These are phyloP conservation scores for Vespertilio murinus DNA, from an alignment of 2,797 vertebrate genomes.

Conservation along the genomic window DNA sequence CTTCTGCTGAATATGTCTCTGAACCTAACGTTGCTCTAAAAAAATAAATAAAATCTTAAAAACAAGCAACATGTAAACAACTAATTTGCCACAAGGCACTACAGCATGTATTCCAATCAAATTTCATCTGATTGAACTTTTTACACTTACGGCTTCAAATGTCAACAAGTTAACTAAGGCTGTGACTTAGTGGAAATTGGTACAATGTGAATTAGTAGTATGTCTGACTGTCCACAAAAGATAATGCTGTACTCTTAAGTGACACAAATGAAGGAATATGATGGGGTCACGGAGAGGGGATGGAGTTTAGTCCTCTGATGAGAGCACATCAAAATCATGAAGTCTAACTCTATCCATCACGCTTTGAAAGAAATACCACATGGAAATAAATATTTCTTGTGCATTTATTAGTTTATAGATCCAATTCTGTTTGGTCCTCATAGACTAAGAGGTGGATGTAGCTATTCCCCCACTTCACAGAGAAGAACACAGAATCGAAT, in stretches of 20 bases:
- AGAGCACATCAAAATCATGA: slow-evolving; percentile 4
- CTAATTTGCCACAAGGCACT: slow-evolving; percentile 22
- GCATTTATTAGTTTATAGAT: not conserved
- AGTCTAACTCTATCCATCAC: not conserved
- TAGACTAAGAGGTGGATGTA: not conserved
- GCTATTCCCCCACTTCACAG: not conserved
- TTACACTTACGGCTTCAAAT: slow-evolving; percentile 42
- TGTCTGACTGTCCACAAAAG: not conserved
- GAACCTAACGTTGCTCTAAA: not conserved
- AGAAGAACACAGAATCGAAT: slow-evolving; percentile 1
- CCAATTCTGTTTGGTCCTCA: slow-evolving; percentile 34
- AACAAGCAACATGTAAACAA: not conserved
- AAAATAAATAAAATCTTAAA: not conserved
- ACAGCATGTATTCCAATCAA: not conserved
- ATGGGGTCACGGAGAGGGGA: not conserved
- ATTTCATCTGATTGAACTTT: slow-evolving; percentile 56
- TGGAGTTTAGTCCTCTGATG: not conserved
- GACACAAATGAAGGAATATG: slow-evolving; percentile 5
- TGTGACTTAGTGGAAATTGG: not conserved
- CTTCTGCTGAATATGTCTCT: not conserved
- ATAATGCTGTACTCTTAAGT: slow-evolving; percentile 25
- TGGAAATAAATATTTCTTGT: slow-evolving; percentile 41
- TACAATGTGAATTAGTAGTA: slow-evolving; percentile 11
- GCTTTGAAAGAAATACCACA: slow-evolving; percentile 28
- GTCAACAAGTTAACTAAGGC: slow-evolving; percentile 13